These are phyloP conservation scores for Sebastolobus altivelis DNA, from an alignment of 2,797 vertebrate species.

Conservation along the genomic window DNA sequence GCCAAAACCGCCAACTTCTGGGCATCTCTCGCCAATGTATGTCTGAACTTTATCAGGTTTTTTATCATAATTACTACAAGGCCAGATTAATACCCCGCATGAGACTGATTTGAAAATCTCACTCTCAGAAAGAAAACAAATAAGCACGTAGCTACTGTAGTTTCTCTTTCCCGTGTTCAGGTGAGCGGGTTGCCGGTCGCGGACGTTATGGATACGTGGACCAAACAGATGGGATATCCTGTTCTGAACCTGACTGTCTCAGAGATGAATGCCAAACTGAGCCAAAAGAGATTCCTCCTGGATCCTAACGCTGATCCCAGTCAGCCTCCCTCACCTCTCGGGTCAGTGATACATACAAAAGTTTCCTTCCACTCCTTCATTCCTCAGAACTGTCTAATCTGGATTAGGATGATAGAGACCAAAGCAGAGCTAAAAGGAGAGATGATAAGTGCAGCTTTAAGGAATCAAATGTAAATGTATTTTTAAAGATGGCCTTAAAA, in stretches of 20 bases:
- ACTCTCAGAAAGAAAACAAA: not conserved
- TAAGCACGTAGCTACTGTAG: not conserved
- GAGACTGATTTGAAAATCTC: not conserved
- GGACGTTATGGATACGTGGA: constrained; percentile 97
- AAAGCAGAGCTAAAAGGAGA: not conserved
- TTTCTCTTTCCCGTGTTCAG: constrained; percentile 73
- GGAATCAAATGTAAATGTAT: not conserved
- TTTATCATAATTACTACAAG: not conserved
- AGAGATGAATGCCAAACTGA: constrained; percentile 64
- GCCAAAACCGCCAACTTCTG: constrained; percentile 96
- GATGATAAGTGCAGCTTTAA: not conserved
- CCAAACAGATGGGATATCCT: constrained; percentile 97
- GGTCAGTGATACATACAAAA: constrained; percentile 61
- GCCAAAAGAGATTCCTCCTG: constrained; percentile 91
- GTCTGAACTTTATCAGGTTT: constrained; percentile 16
- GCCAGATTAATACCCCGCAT: not conserved
- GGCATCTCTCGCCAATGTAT: constrained; percentile 88
- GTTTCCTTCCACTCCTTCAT: not conserved
- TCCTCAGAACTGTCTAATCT: not conserved
- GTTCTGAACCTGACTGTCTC: constrained; percentile 83
- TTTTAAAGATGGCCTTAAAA: not conserved
- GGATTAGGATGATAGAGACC: not conserved
- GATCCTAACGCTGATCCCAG: constrained; percentile 87
- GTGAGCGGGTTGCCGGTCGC: constrained; percentile 86
- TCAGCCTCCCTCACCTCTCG: constrained; percentile 69